phyloP scores from a whole-genome alignment of 2,113 vertebrate species.

The Tupaia chinensis region DNA sequence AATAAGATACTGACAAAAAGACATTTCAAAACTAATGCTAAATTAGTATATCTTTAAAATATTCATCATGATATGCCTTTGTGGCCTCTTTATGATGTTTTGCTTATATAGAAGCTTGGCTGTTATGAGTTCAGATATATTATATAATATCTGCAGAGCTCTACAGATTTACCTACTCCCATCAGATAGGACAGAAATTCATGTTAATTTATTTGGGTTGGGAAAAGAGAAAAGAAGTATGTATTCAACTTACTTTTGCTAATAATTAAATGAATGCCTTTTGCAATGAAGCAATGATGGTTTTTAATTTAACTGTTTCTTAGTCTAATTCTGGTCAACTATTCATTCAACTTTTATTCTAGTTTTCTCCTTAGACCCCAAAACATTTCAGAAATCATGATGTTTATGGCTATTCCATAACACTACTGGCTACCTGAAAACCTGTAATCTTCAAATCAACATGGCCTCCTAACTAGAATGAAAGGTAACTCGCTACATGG shows the following conservation, averaged over 20 bases:
- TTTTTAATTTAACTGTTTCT: conserved; percentile 19
- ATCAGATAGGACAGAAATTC: background rate
- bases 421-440: background rate
- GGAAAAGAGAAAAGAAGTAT: background rate
- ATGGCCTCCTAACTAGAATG: background rate
- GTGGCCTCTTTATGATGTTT: background rate
- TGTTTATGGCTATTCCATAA: background rate
- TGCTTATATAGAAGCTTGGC: background rate
- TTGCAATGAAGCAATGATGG: background rate
- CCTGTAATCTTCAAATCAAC: background rate
- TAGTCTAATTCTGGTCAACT: background rate
- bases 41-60: conserved; percentile 23
- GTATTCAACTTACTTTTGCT: background rate
- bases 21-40: conserved; percentile 4
- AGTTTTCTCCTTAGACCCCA: background rate
- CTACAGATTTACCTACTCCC: background rate
- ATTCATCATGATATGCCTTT: background rate
- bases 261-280: conserved; percentile 9
- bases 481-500: background rate
- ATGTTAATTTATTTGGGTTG: background rate
- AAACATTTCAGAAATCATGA: background rate
- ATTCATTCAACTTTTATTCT: background rate
- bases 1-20: background rate
- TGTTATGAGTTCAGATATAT: background rate
- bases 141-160: background rate